These are phyloP conservation scores for Leptopilina boulardi DNA, from an alignment of 1,140 invertebrate species.

Conservation along the genomic window DNA sequence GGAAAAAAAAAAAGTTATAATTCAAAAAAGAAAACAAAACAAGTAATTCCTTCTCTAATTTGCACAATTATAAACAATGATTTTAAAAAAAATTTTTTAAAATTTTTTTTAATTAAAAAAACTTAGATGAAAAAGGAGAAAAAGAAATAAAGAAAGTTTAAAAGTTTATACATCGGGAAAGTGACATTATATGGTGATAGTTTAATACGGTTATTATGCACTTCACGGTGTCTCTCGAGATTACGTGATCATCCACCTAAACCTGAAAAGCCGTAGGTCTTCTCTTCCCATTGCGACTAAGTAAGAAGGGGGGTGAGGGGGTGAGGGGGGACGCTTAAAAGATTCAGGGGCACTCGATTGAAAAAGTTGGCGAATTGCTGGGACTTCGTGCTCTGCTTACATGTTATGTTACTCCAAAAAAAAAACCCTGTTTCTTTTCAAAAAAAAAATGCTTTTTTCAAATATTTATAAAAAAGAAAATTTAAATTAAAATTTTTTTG, in stretches of 20 bases:
- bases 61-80: too few species aligned
- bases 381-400: constrained; percentile 7
- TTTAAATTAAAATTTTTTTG: constrained; percentile 36
- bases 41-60: too few species aligned
- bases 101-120: not conserved
- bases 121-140: not conserved
- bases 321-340: constrained; percentile 7
- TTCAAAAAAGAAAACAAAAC: not conserved
- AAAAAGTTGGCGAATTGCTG: constrained; percentile 29
- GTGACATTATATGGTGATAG: constrained; percentile 60
- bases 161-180: not conserved
- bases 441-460: too few species aligned
- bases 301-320: not conserved
- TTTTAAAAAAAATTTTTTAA: too few species aligned
- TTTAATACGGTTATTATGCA: constrained; percentile 62
- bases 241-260: constrained; percentile 56
- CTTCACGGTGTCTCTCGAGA: constrained; percentile 45
- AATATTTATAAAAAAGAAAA: too few species aligned
- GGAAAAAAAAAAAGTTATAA: not conserved
- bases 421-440: not conserved
- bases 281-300: not conserved
- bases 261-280: constrained; percentile 42
- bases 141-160: too few species aligned
- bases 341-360: constrained; percentile 24
- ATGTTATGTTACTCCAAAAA: constrained; percentile 5